Percentiles rank a stretch among this genome's conserved stretches.
Conservation (phyloP, 2,888 invertebrate species). For the Tryphoninae sp. region DNA sequence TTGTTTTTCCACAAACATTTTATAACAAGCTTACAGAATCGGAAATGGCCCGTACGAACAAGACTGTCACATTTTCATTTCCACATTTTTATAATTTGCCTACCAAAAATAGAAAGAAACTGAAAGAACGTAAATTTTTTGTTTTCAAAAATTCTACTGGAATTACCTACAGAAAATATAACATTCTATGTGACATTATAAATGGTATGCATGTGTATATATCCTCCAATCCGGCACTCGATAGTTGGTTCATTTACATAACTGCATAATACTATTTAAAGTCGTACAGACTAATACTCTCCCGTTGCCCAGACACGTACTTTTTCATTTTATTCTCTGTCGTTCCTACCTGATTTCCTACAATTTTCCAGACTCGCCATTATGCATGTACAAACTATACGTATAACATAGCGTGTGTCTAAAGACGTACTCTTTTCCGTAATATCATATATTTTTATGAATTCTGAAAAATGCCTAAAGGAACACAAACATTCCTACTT, state of each 20-base stretch:
- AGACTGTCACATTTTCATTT: too few relatives aligned
- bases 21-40: too few relatives aligned
- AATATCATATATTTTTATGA: not conserved
- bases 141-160: not conserved
- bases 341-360: constrained; percentile 42
- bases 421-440: constrained; percentile 1
- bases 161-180: constrained; percentile 13
- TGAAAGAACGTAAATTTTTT: not conserved
- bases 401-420: not conserved
- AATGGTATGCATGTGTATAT: not conserved
- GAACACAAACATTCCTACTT: too few relatives aligned
- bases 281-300: constrained; percentile 69
- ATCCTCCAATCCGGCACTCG: constrained; percentile 65
- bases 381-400: not conserved
- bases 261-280: constrained; percentile 76
- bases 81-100: too few relatives aligned
- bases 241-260: constrained; percentile 78
- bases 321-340: constrained; percentile 62
- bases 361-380: constrained; percentile 18
- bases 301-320: constrained; percentile 57
- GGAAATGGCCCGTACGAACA: too few relatives aligned
- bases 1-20: not conserved
- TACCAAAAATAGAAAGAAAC: too few relatives aligned
- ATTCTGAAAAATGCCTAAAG: not conserved
- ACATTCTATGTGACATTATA: not conserved